Base-by-base conservation (phyloP, 2,797 vertebrate genomes). In the Darevskia mixta region DNA sequence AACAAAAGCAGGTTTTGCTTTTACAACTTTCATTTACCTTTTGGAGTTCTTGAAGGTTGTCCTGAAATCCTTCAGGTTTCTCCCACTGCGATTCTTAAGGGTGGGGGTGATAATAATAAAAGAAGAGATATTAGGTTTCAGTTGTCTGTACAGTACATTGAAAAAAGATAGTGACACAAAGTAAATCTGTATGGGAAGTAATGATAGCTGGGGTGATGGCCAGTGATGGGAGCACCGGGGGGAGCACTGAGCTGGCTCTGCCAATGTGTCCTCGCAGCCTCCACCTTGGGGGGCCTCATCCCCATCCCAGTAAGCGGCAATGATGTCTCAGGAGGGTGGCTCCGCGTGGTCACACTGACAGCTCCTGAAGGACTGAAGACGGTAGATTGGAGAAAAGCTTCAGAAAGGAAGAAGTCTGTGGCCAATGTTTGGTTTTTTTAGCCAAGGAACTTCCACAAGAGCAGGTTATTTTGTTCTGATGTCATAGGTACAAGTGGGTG, bases 51-150 rank as follows among this genome's bases (percentile, higher is more conserved):
- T 85, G 91, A 89, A 93, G 91, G 49, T 93, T 95, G 86, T 95
- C 97, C 92, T 95, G 95, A 95, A 98, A 97, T 94, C 96, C 97
- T 89, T 96, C 95, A 58, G 98, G 98, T 88, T 97, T 98, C 79
- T 98, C 98, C 99, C 99, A 99, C 72, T 96, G 97, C 85, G 98
- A 98, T 94, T 98, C 99, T 99, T 86, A 55, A 82, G 3, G 49
- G 11, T 55, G 49, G 49, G 13, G 84, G 81, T 13, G 95, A 86
- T 49, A 88, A 79, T 11, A 95, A 96, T 83, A 78, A 7, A 95
- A 96, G 93, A 95, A 58, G 13, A 93, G 8, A 90, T 77, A 94
- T 89, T 0, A 93, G 20, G 80, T 82, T 88, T 80, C 20, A 89
- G 64, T 91, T 77, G 86, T 87, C 41, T 35, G 17, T 58, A 92